Evolutionary conservation across 1,140 invertebrate genomes (phyloP), one percentile per base, ranked within the genome.

Genomic region (Manduca sexta): DNA sequence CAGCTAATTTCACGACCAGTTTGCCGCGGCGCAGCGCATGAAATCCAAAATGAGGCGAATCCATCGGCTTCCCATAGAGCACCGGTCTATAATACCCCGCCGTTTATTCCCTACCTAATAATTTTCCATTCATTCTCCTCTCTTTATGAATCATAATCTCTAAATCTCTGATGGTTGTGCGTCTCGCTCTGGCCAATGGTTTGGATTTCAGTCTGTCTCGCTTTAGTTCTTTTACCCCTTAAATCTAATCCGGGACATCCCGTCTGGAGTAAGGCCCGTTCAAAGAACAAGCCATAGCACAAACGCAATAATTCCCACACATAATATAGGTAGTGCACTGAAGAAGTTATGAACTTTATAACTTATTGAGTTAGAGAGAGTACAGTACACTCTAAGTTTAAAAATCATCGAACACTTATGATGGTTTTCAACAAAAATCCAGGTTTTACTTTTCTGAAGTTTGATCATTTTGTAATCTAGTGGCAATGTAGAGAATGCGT

Each of bases 91-190:
- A 75, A 74, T 75, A 71, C 69, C 74, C 41, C 41, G 38, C 21
- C 21, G 41, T 43, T 43, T 43, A 43, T 43, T 7, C 41, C 41
- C 41, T 74, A 57, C 69, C 63, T 80, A 83, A 85, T 84, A 84
- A 86, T 86, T 84, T 81, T 77, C 77, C 78, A 86, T 86, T 86
- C 79, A 86, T 77, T 84, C 84, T 79, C 69, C 69, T 73, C 80
- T 81, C 78, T 85, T 80, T 86, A 86, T 87, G 77, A 86, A 85
- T 86, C 80, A 84, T 86, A 87, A 87, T 86, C 86, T 83, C 69
- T 78, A 86, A 87, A 87, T 87, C 84, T 87, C 70, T 57, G 49
- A 45, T 44, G 49, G 64, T 79, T 50, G 49, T 61, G 57, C 56
- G 54, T 75, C 73, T 70, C 65, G 79, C 52, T 82, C 73, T 67